These are phyloP conservation scores for Melanitta fusca DNA, from an alignment of 2,797 vertebrate genomes.

Conservation along the genomic window DNA sequence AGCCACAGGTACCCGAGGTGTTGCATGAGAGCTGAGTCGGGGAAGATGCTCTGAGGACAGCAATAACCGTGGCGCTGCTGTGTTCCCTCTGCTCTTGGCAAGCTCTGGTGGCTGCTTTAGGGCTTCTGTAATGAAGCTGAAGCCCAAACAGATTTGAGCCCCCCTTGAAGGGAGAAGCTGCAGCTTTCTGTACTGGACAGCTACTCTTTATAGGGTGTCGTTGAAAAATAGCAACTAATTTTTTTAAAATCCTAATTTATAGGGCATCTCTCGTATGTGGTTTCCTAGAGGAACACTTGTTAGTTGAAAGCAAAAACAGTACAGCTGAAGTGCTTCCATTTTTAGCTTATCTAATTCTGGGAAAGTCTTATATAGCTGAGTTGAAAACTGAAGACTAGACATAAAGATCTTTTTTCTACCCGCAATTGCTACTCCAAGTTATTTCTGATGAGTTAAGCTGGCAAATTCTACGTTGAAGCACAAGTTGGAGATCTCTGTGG, in stretches of 20 bases:
- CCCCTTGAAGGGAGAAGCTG: background rate
- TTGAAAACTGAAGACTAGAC: background rate
- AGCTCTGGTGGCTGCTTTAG: background rate
- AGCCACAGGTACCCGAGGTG: accelerated
- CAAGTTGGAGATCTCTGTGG: background rate
- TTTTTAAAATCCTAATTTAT: background rate
- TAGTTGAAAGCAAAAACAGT: background rate
- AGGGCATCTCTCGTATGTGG: background rate
- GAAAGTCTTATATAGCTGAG: background rate
- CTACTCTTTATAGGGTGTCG: accelerated
- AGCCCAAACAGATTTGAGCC: background rate
- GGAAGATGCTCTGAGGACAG: background rate
- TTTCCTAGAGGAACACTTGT: background rate
- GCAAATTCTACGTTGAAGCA: background rate
- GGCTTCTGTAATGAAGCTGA: background rate
- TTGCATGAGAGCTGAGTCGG: background rate
- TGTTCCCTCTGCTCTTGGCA: accelerated
- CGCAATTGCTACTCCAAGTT: background rate
- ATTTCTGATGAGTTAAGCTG: background rate
- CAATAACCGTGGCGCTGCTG: background rate
- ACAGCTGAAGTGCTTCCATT: background rate
- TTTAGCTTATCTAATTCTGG: conserved; percentile 18
- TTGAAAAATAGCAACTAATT: background rate
- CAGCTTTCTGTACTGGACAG: background rate
- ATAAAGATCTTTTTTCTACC: background rate